Evolutionary conservation across 2,888 invertebrate genomes (phyloP).

Genomic region (Ophion ellenae): DNA sequence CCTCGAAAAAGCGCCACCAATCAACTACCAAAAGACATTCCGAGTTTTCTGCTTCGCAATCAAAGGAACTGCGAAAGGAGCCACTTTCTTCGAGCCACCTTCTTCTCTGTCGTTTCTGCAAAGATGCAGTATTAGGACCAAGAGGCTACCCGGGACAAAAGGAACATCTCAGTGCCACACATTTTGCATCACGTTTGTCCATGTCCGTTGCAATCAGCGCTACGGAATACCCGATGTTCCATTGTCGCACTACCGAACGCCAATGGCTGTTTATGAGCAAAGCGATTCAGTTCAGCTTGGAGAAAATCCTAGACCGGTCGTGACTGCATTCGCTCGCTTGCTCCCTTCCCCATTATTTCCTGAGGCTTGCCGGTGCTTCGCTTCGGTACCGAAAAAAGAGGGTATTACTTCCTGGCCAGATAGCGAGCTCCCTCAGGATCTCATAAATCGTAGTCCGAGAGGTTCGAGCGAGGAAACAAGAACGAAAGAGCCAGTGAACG

Average conservation of each 20-base stretch:
- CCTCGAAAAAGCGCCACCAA: too few relatives aligned
- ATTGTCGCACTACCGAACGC: too few relatives aligned
- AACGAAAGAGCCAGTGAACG: conserved; percentile 42
- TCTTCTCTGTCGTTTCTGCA: too few relatives aligned
- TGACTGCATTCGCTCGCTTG: conserved; percentile 58
- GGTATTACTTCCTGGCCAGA: conserved; percentile 80
- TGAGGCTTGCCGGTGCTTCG: conserved; percentile 11
- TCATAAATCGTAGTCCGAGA: conserved; percentile 80
- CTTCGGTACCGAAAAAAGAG: conserved; percentile 71
- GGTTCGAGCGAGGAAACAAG: conserved; percentile 74
- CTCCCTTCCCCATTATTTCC: conserved; percentile 1
- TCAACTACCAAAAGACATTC: background rate
- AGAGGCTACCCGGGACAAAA: too few relatives aligned
- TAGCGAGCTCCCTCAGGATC: conserved; percentile 80
- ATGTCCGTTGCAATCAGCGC: too few relatives aligned
- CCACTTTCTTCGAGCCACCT: too few relatives aligned
- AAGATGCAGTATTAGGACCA: too few relatives aligned
- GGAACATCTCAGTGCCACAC: too few relatives aligned
- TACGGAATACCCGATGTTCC: too few relatives aligned
- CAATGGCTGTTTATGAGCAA: conserved; percentile 2
- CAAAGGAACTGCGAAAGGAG: conserved; percentile 13
- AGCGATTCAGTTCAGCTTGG: conserved; percentile 25
- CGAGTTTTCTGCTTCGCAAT: background rate
- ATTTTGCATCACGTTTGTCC: too few relatives aligned
- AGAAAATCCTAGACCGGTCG: conserved; percentile 64